phyloP scores from a whole-genome alignment of 2,797 vertebrate genomes.

The Myotis daubentonii region DNA sequence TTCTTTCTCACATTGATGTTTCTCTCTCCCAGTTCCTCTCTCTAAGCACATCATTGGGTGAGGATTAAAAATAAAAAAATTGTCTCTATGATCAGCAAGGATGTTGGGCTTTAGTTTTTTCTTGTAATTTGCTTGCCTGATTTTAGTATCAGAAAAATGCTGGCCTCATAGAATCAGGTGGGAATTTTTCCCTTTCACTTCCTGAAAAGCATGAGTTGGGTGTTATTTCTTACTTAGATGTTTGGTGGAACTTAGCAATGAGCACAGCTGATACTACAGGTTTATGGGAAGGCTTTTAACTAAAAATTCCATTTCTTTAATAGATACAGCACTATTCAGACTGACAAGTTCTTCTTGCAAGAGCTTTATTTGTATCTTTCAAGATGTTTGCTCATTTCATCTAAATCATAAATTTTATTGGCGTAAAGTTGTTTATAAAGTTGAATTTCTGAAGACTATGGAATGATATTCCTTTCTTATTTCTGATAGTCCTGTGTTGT shows the following conservation, averaged over 20 bases:
- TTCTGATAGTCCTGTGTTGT: background rate
- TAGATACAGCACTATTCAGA: background rate
- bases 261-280: background rate
- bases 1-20: background rate
- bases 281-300: background rate
- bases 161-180: background rate
- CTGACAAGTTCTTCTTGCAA: background rate
- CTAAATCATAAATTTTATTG: background rate
- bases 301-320: constrained; percentile 16
- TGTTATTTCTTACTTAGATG: background rate
- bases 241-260: background rate
- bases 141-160: background rate
- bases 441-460: constrained; percentile 9
- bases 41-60: background rate
- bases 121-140: background rate
- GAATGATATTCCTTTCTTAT: background rate
- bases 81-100: background rate
- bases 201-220: background rate
- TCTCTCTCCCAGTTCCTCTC: background rate
- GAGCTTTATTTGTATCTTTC: background rate
- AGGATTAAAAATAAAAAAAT: background rate
- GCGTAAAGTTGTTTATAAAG: background rate
- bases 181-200: background rate
- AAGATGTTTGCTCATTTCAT: background rate
- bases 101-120: background rate